These are phyloP conservation scores for Temnothorax longispinosus DNA, from an alignment of 1,140 invertebrate species.

Conservation along the genomic window DNA sequence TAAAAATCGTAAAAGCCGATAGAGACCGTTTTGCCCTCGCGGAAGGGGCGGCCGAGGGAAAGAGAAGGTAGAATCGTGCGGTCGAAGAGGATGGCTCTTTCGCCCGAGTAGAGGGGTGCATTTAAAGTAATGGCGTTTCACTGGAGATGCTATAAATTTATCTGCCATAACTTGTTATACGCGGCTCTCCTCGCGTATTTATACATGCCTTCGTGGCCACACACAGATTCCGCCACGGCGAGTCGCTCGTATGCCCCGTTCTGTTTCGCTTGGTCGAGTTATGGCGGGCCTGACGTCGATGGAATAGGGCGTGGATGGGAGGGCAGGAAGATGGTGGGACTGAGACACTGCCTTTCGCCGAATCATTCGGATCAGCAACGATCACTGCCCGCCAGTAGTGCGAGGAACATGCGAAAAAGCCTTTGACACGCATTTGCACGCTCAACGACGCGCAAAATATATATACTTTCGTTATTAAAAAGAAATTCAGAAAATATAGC, in stretches of 20 bases:
- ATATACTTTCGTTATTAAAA: background rate
- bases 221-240: slow-evolving; percentile 78
- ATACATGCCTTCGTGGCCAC: slow-evolving; percentile 84
- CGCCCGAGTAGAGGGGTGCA: slow-evolving; percentile 78
- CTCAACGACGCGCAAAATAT: background rate
- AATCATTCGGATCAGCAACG: slow-evolving; percentile 51
- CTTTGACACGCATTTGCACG: background rate
- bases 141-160: slow-evolving; percentile 87
- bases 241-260: slow-evolving; percentile 53
- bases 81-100: slow-evolving; percentile 68
- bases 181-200: slow-evolving; percentile 85
- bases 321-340: slow-evolving; percentile 36
- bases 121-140: slow-evolving; percentile 86
- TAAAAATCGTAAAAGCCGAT: slow-evolving; percentile 85
- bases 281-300: slow-evolving; percentile 64
- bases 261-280: slow-evolving; percentile 70
- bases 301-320: slow-evolving; percentile 65
- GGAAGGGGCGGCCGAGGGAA: slow-evolving; percentile 46
- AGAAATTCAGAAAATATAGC: background rate
- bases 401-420: background rate
- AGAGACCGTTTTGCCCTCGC: slow-evolving; percentile 66
- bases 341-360: slow-evolving; percentile 56
- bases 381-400: slow-evolving; percentile 44
- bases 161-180: slow-evolving; percentile 86
- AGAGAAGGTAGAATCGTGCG: slow-evolving; percentile 52